Evolutionary conservation across 2,113 vertebrate species (phyloP).

Genomic region (Cynoglossus semilaevis): DNA sequence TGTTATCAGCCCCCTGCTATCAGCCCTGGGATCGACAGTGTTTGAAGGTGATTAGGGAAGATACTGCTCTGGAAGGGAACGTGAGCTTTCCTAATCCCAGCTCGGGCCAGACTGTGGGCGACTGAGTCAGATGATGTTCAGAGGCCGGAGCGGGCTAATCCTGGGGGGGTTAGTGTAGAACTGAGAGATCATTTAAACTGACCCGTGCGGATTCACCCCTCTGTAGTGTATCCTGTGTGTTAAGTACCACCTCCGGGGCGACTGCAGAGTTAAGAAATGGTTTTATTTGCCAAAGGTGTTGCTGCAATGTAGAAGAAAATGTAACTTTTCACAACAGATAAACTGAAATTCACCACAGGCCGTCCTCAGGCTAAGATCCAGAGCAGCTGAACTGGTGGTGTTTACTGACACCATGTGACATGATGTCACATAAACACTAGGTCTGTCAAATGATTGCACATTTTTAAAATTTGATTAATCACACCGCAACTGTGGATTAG

Average conservation of each 20-base stretch:
- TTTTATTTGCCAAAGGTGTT: constrained; percentile 39
- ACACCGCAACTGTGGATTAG: no score
- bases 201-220: constrained; percentile 7
- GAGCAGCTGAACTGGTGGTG: constrained; percentile 20
- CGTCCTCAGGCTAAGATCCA: constrained; percentile 43
- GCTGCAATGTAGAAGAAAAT: constrained; percentile 29
- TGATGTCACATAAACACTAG: no score
- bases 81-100: constrained; percentile 14
- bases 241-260: constrained; percentile 14
- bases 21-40: constrained; percentile 26
- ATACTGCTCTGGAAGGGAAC: constrained; percentile 10
- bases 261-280: constrained; percentile 18
- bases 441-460: no score
- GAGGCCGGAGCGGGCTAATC: constrained; percentile 4
- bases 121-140: constrained; percentile 23
- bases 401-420: constrained; percentile 4
- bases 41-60: constrained; percentile 28
- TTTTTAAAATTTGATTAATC: no score
- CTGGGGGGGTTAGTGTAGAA: constrained; percentile 34
- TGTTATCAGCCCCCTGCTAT: constrained; percentile 25
- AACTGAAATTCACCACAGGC: constrained; percentile 17
- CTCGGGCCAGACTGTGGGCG: constrained; percentile 10
- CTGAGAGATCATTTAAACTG: constrained; percentile 16
- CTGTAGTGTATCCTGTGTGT: constrained; percentile 14
- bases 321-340: constrained; percentile 26